A percentile compares a stretch with the other conserved stretches of the same genome.
Conservation (phyloP, 2,888 invertebrate genomes). For the Coelinius sp. region DNA sequence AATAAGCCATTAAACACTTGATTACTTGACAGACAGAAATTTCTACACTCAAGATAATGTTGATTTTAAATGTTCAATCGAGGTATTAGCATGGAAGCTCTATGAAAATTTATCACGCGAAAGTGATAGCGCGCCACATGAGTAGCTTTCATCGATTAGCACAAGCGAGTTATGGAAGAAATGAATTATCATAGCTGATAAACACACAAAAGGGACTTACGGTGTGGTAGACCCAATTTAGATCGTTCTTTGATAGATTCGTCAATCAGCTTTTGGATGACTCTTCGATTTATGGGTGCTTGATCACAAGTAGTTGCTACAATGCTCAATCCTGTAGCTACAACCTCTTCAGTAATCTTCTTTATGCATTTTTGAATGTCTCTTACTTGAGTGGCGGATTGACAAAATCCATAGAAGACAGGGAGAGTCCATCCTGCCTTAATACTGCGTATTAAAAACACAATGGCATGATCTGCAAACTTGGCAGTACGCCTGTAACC, state of each 20-base stretch:
- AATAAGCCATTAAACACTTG: not conserved
- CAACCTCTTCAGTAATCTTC: not conserved
- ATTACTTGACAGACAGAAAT: not conserved
- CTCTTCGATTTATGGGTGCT: not conserved
- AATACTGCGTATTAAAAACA: not conserved
- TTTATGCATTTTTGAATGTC: not conserved
- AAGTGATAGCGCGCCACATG: too few relatives aligned
- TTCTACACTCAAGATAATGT: too few relatives aligned
- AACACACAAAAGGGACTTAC: too few relatives aligned
- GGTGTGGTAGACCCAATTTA: too few relatives aligned
- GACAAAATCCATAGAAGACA: not conserved
- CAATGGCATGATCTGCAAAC: not conserved
- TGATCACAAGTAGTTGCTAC: not conserved
- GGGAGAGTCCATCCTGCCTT: not conserved
- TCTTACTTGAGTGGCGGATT: not conserved
- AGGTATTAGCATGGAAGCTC: too few relatives aligned
- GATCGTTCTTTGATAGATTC: too few relatives aligned
- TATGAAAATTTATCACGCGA: too few relatives aligned
- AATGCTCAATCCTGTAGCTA: not conserved
- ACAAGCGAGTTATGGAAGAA: too few relatives aligned
- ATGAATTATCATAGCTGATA: too few relatives aligned
- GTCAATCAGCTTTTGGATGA: too few relatives aligned
- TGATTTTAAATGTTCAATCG: too few relatives aligned
- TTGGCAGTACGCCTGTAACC: not conserved
- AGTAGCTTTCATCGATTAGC: too few relatives aligned